A percentile compares a stretch with the other conserved stretches of the same genome.
phyloP scores from a whole-genome alignment of 2,113 vertebrate genomes.

The Pagrus major region DNA sequence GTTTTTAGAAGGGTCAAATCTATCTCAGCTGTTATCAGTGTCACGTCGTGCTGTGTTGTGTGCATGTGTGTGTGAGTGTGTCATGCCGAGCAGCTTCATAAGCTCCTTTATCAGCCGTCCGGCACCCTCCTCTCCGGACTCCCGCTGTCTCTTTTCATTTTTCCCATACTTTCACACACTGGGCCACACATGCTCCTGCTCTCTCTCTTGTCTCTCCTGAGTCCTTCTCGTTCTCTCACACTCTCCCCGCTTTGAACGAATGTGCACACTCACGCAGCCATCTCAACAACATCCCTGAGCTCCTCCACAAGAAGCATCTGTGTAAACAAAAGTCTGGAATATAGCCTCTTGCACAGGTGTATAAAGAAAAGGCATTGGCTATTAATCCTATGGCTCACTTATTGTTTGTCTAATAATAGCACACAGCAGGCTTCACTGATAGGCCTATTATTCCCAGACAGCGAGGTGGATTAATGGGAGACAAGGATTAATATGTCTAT shows the following conservation, averaged over 20 bases:
- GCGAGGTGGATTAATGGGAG: conserved; percentile 69
- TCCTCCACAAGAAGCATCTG: conserved; percentile 49
- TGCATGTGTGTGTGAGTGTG: conserved; percentile 78
- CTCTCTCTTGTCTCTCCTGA: not conserved
- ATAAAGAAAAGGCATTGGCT: conserved; percentile 29
- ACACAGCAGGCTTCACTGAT: conserved; percentile 44
- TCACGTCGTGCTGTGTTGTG: conserved; percentile 74
- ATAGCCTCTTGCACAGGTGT: conserved; percentile 54
- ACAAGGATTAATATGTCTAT: conserved; percentile 71
- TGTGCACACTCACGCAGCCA: not conserved
- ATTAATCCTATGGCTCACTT: conserved; percentile 57
- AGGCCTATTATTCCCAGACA: conserved; percentile 64
- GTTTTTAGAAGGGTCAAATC: conserved; percentile 77
- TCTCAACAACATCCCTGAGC: conserved; percentile 3
- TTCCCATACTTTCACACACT: conserved; percentile 67
- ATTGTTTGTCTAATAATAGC: conserved; percentile 72
- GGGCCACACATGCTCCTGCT: conserved; percentile 43
- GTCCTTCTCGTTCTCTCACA: not conserved
- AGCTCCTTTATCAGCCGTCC: conserved; percentile 73
- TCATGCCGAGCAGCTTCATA: conserved; percentile 72
- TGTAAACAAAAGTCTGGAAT: conserved; percentile 36
- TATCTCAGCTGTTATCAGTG: conserved; percentile 81
- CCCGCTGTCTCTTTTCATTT: conserved; percentile 67
- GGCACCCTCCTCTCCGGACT: conserved; percentile 60
- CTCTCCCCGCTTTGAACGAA: conserved; percentile 9